Conservation (phyloP, 2,888 invertebrate species). For the Drosophila bunnanda region DNA sequence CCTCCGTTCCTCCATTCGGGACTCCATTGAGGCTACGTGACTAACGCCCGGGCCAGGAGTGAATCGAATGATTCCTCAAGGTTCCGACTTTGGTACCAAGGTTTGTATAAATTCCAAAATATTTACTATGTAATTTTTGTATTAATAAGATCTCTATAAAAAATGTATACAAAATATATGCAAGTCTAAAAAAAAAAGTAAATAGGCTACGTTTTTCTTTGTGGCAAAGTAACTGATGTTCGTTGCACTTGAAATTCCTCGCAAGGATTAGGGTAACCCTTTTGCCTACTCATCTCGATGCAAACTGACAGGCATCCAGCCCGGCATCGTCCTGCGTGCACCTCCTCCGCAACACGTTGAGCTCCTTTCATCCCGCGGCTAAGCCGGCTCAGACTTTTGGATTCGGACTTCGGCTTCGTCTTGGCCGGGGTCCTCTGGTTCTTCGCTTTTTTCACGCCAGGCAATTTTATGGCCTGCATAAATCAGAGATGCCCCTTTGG, state of each 20-base stretch:
- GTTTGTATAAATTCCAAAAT: background rate
- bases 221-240: background rate
- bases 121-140: background rate
- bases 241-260: background rate
- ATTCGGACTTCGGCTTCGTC: constrained; percentile 17
- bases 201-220: background rate
- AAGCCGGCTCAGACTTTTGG: constrained; percentile 36
- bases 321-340: background rate
- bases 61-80: background rate
- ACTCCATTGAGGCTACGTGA: constrained; percentile 36
- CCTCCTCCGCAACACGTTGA: constrained; percentile 34
- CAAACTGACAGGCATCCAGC: constrained; percentile 32
- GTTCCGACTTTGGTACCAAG: background rate
- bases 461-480: constrained; percentile 66
- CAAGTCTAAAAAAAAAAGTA: background rate
- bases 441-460: constrained; percentile 39
- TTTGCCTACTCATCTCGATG: constrained; percentile 25
- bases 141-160: background rate
- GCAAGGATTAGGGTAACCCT: background rate
- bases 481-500: constrained; percentile 55
- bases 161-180: background rate
- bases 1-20: background rate
- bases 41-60: constrained; percentile 25
- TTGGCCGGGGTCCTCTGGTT: background rate
- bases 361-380: constrained; percentile 39